phyloP scores from a whole-genome alignment of 2,888 invertebrate genomes.

The Drosophila gaucha region DNA sequence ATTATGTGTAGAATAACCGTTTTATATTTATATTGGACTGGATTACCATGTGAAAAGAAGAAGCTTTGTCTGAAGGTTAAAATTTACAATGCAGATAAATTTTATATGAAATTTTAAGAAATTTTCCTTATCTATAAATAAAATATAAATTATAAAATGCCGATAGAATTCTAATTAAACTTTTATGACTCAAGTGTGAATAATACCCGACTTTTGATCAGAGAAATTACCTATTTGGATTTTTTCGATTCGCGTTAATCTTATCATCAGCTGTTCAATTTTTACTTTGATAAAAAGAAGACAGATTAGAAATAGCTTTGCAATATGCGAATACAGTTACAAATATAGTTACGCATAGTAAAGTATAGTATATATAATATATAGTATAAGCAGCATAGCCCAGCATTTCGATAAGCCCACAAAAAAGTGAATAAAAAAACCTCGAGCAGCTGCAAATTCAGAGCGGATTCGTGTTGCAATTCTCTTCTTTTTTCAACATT shows the following conservation, averaged over 20 bases:
- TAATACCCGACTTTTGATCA: no score
- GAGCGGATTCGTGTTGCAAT: constrained; percentile 37
- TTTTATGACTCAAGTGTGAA: no score
- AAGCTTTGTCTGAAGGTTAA: no score
- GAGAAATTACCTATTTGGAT: no score
- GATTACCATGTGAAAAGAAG: no score
- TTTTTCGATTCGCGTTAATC: background rate
- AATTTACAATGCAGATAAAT: background rate
- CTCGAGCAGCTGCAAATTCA: constrained; percentile 2
- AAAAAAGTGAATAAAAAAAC: background rate
- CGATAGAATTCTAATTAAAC: no score
- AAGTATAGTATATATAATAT: background rate
- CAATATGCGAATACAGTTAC: background rate
- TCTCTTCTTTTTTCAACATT: constrained; percentile 35
- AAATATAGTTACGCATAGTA: no score
- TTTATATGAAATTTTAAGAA: no score
- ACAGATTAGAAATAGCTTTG: constrained; percentile 13
- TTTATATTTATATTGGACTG: background rate
- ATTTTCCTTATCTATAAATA: no score
- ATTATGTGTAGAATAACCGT: background rate
- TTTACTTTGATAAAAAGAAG: constrained; percentile 3
- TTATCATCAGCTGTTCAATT: constrained; percentile 16
- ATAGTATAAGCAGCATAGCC: background rate
- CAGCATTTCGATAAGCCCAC: constrained; percentile 23
- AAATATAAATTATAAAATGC: background rate